Conservation (phyloP, 2,888 invertebrate species). For the Drosophila rubida region DNA sequence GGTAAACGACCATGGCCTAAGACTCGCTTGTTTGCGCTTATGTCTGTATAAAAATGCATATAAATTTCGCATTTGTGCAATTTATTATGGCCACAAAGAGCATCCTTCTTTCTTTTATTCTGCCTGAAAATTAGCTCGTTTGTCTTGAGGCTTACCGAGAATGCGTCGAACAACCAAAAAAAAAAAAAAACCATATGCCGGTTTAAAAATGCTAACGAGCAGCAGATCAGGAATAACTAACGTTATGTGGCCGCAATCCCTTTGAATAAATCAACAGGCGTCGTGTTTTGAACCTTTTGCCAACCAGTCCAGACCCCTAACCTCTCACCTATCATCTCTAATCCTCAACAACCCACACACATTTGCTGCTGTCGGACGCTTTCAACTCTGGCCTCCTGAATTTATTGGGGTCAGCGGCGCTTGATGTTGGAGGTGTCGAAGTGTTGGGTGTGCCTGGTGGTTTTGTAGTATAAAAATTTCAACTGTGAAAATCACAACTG, state of each 20-base stretch:
- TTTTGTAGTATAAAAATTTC: conserved; percentile 45
- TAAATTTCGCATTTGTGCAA: conserved; percentile 68
- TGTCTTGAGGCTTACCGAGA: conserved; percentile 61
- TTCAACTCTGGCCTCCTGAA: conserved; percentile 45
- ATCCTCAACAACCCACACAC: neutral
- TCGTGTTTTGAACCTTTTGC: conserved; percentile 26
- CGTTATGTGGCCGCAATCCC: conserved; percentile 55
- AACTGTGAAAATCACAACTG: conserved; percentile 61
- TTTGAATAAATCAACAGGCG: conserved; percentile 76
- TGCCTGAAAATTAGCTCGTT: conserved; percentile 73
- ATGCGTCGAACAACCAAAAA: conserved; percentile 3
- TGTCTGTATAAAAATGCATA: conserved; percentile 76
- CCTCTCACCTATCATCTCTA: neutral
- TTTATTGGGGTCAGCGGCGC: conserved; percentile 65
- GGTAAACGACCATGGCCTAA: conserved; percentile 40
- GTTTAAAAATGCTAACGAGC: conserved; percentile 60
- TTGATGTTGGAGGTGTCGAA: conserved; percentile 37
- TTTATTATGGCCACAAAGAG: conserved; percentile 62
- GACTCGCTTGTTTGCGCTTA: conserved; percentile 47
- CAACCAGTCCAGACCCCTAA: neutral
- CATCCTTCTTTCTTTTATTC: conserved; percentile 33
- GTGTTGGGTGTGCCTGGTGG: conserved; percentile 7
- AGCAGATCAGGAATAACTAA: conserved; percentile 52
- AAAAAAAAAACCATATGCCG: conserved; percentile 21
- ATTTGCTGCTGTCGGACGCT: conserved; percentile 13